phyloP scores from a whole-genome alignment of 2,797 vertebrate genomes.

The Pseudochromis fuscus region DNA sequence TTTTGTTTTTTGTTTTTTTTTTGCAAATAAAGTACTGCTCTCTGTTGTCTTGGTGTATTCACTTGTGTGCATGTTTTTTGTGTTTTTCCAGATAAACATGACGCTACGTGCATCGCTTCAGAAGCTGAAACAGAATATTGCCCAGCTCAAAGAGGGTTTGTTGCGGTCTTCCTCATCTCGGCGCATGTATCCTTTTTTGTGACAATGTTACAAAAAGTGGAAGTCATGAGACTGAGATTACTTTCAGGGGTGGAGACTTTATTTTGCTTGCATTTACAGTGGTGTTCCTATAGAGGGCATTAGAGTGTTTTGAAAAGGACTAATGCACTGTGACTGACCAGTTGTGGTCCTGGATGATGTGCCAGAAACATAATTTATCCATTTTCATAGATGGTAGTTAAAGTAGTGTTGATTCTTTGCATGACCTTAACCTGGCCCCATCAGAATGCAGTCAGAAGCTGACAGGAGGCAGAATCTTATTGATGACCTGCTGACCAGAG shows the following conservation, averaged over 20 bases:
- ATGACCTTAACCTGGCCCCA: conserved; percentile 64
- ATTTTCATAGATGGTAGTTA: neutral
- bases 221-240: conserved; percentile 51
- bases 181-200: conserved; percentile 91
- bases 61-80: conserved; percentile 1
- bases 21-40: neutral
- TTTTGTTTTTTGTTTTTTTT: neutral
- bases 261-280: conserved; percentile 29
- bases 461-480: conserved; percentile 95
- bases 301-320: conserved; percentile 59
- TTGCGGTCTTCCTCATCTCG: conserved; percentile 88
- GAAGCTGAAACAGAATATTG: conserved; percentile 91
- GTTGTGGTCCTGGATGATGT: neutral
- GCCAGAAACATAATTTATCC: neutral
- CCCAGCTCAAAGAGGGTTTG: conserved; percentile 90
- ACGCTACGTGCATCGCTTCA: conserved; percentile 89
- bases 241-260: neutral
- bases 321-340: neutral
- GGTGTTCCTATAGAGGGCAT: conserved; percentile 70
- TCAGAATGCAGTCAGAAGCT: conserved; percentile 95
- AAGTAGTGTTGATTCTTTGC: conserved; percentile 2
- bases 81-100: conserved; percentile 89
- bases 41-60: conserved; percentile 1
- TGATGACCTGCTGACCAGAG: conserved; percentile 93
- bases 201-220: neutral